phyloP scores from a whole-genome alignment of 2,113 vertebrate genomes.

The Hypanus sabinus region DNA sequence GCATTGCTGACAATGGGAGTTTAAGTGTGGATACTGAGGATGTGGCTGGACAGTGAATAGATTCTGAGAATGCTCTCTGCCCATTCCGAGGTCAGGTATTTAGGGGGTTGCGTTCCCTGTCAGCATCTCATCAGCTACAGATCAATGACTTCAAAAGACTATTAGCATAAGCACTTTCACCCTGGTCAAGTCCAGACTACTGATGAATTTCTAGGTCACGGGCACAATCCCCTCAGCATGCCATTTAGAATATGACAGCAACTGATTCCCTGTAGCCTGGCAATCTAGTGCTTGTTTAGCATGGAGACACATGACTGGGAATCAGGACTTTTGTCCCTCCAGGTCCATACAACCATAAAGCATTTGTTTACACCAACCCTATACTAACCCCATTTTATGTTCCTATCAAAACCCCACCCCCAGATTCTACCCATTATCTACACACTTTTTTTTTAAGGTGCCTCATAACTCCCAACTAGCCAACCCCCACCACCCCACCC shows the following conservation, averaged over 20 bases:
- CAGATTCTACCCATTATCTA: too few relatives aligned
- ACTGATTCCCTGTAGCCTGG: background rate
- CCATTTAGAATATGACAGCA: background rate
- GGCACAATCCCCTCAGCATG: background rate
- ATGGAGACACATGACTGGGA: too few relatives aligned
- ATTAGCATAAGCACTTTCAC: background rate
- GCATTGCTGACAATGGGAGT: background rate
- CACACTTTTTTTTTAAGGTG: too few relatives aligned
- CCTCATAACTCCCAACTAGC: too few relatives aligned
- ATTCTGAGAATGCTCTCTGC: background rate
- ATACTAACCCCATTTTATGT: too few relatives aligned
- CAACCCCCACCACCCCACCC: too few relatives aligned
- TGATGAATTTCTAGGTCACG: background rate
- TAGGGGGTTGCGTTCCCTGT: background rate
- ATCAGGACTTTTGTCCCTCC: too few relatives aligned
- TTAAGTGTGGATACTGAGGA: background rate
- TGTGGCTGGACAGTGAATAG: background rate
- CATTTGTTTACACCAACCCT: too few relatives aligned
- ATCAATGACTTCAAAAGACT: background rate
- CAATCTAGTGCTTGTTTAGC: background rate
- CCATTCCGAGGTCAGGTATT: background rate
- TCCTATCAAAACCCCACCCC: too few relatives aligned
- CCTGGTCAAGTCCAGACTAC: too few relatives aligned
- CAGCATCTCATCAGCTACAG: background rate
- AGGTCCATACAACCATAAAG: too few relatives aligned